Conservation (phyloP, 2,888 invertebrate species). For the Elmis aenea region DNA sequence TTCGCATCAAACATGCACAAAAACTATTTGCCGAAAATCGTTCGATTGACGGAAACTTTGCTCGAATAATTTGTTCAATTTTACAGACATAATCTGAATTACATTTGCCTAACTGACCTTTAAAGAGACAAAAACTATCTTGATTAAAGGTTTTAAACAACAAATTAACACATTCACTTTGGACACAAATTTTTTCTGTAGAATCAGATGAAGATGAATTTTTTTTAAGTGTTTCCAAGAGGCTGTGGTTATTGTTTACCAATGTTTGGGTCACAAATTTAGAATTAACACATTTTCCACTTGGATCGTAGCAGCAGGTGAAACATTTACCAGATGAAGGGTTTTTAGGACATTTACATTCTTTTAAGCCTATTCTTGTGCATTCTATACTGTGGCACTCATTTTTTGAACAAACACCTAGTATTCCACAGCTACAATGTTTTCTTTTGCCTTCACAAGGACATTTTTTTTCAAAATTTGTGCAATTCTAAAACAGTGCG, state of each 20-base stretch:
- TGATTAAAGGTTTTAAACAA: not conserved
- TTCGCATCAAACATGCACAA: too few relatives aligned
- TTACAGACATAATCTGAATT: not conserved
- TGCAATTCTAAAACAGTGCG: conserved; percentile 45
- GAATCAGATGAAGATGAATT: too few relatives aligned
- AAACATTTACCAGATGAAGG: too few relatives aligned
- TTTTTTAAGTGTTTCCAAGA: too few relatives aligned
- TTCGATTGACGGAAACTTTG: too few relatives aligned
- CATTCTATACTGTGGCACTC: conserved; percentile 52
- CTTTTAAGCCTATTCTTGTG: conserved; percentile 44
- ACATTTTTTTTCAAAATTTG: conserved; percentile 38
- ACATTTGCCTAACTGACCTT: not conserved
- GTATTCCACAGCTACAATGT: conserved; percentile 47
- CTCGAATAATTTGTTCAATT: too few relatives aligned
- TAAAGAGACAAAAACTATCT: conserved; percentile 1
- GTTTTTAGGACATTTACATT: conserved; percentile 45
- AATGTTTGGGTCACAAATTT: conserved; percentile 10
- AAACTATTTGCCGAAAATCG: too few relatives aligned
- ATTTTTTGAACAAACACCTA: conserved; percentile 47
- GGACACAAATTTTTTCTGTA: not conserved
- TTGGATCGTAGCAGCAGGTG: conserved; percentile 22
- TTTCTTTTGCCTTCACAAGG: conserved; percentile 35
- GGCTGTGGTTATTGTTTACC: too few relatives aligned
- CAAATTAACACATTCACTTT: not conserved
- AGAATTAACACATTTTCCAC: conserved; percentile 17